Conservation (phyloP, 1,140 invertebrate genomes). For the Dysdera silvatica region DNA sequence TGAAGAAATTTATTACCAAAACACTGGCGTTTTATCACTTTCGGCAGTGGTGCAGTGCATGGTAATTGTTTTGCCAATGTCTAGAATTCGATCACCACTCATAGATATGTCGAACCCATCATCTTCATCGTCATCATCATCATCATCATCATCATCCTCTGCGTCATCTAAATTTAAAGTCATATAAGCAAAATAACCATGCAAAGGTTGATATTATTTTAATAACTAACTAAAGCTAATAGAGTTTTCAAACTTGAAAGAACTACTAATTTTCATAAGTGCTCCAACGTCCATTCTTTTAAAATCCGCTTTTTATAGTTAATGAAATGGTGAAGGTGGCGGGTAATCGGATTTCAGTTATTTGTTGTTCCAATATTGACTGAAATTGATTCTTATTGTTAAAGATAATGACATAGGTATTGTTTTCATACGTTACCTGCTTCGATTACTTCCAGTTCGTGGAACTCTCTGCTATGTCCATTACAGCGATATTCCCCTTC, state of each 20-base stretch:
- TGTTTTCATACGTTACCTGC: too few relatives aligned
- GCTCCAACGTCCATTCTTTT: too few relatives aligned
- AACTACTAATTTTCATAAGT: too few relatives aligned
- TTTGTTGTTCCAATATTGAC: too few relatives aligned
- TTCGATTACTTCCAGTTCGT: constrained; percentile 20
- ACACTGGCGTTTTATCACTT: constrained; percentile 8
- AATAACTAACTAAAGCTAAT: too few relatives aligned
- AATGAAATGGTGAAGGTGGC: too few relatives aligned
- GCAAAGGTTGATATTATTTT: too few relatives aligned
- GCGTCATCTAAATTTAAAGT: neutral
- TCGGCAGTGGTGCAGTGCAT: constrained; percentile 9
- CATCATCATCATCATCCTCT: neutral
- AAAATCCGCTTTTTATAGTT: too few relatives aligned
- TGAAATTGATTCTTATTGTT: too few relatives aligned
- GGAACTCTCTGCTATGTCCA: constrained; percentile 13
- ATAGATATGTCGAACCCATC: neutral
- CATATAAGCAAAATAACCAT: neutral
- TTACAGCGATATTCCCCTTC: constrained; percentile 29
- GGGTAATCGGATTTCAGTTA: too few relatives aligned
- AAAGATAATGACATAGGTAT: too few relatives aligned
- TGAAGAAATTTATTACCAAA: constrained; percentile 27
- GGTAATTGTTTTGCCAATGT: constrained; percentile 10
- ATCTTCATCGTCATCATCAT: neutral
- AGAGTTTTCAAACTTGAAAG: too few relatives aligned
- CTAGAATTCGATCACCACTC: constrained; percentile 9